These are phyloP conservation scores for Noctuana brunneofusca DNA, from an alignment of 2,888 invertebrate species.

Conservation along the genomic window DNA sequence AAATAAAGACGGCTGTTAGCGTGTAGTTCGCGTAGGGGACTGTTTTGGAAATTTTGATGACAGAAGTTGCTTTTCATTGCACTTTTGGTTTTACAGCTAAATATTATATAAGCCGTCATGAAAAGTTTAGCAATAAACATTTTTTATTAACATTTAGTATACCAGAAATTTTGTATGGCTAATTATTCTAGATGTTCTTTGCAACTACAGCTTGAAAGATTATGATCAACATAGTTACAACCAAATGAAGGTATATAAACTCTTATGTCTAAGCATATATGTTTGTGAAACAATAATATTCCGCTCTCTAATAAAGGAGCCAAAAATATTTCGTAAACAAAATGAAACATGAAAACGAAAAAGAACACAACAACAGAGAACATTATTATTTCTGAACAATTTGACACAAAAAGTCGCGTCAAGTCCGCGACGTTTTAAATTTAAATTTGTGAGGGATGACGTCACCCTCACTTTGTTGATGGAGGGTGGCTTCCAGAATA, in stretches of 20 bases:
- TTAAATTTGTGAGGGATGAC: constrained; percentile 4
- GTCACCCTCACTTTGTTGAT: not conserved
- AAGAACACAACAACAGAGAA: constrained; percentile 18
- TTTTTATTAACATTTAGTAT: not conserved
- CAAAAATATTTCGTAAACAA: not conserved
- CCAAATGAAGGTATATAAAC: too few species aligned
- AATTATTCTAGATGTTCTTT: too few species aligned
- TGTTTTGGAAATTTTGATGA: constrained; percentile 19
- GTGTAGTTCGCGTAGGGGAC: constrained; percentile 5
- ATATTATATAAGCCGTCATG: not conserved
- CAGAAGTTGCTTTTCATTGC: constrained; percentile 1
- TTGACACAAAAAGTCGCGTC: constrained; percentile 24
- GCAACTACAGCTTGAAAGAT: too few species aligned
- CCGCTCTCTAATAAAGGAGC: not conserved
- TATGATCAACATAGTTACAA: too few species aligned
- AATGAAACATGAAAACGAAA: not conserved
- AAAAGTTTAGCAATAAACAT: not conserved
- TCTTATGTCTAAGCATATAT: too few species aligned
- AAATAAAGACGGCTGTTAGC: constrained; percentile 36
- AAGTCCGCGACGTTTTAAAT: constrained; percentile 9
- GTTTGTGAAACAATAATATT: not conserved
- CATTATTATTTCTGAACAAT: constrained; percentile 36
- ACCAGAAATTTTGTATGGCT: not conserved
- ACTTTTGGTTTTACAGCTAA: not conserved
- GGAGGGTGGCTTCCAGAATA: not conserved